Evolutionary conservation across 1,140 invertebrate genomes (phyloP), one percentile per base, ranked within the genome.

Genomic region (Onthophagus taurus): DNA sequence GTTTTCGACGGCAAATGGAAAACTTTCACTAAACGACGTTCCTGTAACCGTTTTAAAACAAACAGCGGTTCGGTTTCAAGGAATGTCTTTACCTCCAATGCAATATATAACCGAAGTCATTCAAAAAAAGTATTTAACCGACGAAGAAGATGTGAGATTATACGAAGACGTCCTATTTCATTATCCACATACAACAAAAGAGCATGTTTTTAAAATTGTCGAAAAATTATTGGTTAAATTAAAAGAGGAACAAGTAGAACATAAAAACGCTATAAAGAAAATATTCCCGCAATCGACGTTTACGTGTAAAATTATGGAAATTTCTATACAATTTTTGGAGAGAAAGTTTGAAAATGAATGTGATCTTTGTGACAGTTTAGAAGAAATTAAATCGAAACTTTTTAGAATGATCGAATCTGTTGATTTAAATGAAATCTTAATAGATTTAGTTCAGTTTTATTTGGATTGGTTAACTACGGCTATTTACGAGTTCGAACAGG

Each of bases 361-460:
- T 29, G 11, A 41, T 11, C 11, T 4, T 7, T 17, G 5, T 7
- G 38, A 29, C 5, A 14, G 21, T 16, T 9, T 23, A 1, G 24
- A 29, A 3, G 16, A 41, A 3, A 41, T 16, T 2, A 14, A n/a
- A 6, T 21, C 24, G 29, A 41, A 29, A 11, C 16, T 41, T 7
- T 41, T 41, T 11, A 4, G 16, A 9, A 41, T 41, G 38, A 26
- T 41, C 4, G 23, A 29, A 7, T 11, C n/a, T n/a, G 24, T 20
- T 23, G 20, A 5, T 37, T 13, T 23, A n/a, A 11, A 20, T 21
- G n/a, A 37, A 37, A 37, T 41, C 24, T 39, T 26, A 14, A 17
- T 41, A 14, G 38, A 41, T 4, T 14, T 41, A n/a, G 17, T 17
- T 4, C 38, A 41, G n/a, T 41, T 26, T 41, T 41, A 26, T 41